Base-by-base conservation (phyloP, 1,140 invertebrate genomes). In the Ephestia elutella region DNA sequence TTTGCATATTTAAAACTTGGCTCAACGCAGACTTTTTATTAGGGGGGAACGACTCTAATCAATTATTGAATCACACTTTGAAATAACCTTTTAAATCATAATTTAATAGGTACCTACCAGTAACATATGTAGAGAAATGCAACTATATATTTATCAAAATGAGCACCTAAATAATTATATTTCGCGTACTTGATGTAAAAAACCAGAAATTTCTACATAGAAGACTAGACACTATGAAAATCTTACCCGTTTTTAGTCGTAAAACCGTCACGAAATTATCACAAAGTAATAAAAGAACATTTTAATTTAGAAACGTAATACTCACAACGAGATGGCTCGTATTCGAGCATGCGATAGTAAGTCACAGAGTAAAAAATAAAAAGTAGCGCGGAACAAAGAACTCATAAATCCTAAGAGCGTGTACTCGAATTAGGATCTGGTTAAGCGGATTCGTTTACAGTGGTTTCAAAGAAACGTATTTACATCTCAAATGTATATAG, bases 401-500 rank as follows among this genome's bases (percentile, higher is more conserved):
- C 38, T 44, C 38, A 44, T 44, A 44, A 44, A 44, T 44, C 38
- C 38, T 25, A n/a, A 44, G 38, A 44, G 38, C 38, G 38, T 0
- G 13, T 15, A 15, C 38, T 44, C 13, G 38, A 44, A 44, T 54
- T 55, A 60, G 38, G 38, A 38, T 53, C 15, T 17, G 50, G 20
- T 20, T 21, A 35, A 32, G 38, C 38, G 32, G 19, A 50, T 56
- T 18, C 54, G 56, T 51, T 60, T 60, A 56, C 54, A 7, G 53
- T 5, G 20, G 25, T 53, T 56, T 53, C n/a, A 54, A 61, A 58
- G 65, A 57, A 59, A 44, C 38, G 38, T 44, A 44, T 44, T 44
- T 17, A n/a, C n/a, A n/a, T n/a, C n/a, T n/a, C n/a, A n/a, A n/a
- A n/a, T n/a, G n/a, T n/a, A n/a, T n/a, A n/a, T n/a, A n/a, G n/a